phyloP scores from a whole-genome alignment of 2,888 invertebrate species.

The Limnephilus marmoratus region DNA sequence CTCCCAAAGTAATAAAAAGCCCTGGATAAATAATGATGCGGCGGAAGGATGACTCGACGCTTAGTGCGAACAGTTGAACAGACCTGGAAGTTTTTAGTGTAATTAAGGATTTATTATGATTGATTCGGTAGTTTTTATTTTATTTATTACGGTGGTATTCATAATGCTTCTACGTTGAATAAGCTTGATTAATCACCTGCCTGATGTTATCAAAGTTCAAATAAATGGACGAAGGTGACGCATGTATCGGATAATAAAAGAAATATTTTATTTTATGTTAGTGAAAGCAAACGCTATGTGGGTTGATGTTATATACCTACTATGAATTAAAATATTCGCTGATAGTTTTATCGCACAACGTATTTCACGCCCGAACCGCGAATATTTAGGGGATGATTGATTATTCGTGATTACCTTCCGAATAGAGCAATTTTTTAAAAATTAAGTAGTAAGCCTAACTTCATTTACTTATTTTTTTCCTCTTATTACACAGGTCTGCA shows the following conservation, averaged over 20 bases:
- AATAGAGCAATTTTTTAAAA: too few species aligned
- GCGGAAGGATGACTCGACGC: conserved; percentile 49
- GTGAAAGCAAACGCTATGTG: not conserved
- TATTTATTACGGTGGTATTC: not conserved
- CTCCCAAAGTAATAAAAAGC: conserved; percentile 37
- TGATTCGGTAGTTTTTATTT: conserved; percentile 39
- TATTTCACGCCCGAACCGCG: not conserved
- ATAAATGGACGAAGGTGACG: not conserved
- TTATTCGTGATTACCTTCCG: too few species aligned
- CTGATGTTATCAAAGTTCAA: not conserved
- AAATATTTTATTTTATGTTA: not conserved
- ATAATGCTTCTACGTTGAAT: not conserved
- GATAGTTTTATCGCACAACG: not conserved
- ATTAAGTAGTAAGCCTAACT: too few species aligned
- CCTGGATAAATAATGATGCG: conserved; percentile 18
- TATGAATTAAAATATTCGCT: not conserved
- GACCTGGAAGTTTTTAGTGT: conserved; percentile 31
- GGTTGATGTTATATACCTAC: not conserved
- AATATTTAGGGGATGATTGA: not conserved
- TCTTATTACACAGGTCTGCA: too few species aligned
- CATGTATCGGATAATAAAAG: not conserved
- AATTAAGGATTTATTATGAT: conserved; percentile 56
- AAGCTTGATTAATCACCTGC: not conserved
- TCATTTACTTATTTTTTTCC: too few species aligned
- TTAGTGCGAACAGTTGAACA: conserved; percentile 14